Conservation (phyloP, 2,113 vertebrate species). For the Pterocles burchelli region DNA sequence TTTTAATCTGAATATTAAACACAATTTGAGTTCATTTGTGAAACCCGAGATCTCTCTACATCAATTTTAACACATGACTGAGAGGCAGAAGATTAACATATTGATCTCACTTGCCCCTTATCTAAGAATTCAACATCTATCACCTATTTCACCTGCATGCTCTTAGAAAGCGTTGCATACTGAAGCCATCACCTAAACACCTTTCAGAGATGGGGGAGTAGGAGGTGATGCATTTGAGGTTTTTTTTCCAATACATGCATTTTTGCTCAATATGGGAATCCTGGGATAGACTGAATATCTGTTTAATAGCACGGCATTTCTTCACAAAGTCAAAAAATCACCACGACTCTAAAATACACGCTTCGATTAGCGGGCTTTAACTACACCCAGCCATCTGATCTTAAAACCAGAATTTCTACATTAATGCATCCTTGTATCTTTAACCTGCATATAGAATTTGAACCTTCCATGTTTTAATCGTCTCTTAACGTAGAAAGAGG, state of each 20-base stretch:
- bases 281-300: background rate
- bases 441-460: background rate
- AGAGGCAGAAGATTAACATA: background rate
- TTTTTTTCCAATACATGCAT: background rate
- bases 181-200: background rate
- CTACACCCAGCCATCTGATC: background rate
- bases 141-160: background rate
- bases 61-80: background rate
- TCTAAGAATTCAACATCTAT: background rate
- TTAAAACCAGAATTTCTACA: background rate
- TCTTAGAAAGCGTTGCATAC: background rate
- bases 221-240: fast-evolving
- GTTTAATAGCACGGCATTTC: background rate
- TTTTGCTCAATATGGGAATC: background rate
- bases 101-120: fast-evolving
- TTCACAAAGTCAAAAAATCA: background rate
- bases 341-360: background rate
- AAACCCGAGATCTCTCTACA: background rate
- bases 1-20: background rate
- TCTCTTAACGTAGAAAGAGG: background rate
- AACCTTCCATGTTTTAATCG: background rate
- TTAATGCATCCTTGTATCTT: background rate
- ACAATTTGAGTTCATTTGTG: background rate
- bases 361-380: background rate
- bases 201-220: fast-evolving